Evolutionary conservation across 2,888 invertebrate genomes (phyloP).

Genomic region (Chelonus formosanus): DNA sequence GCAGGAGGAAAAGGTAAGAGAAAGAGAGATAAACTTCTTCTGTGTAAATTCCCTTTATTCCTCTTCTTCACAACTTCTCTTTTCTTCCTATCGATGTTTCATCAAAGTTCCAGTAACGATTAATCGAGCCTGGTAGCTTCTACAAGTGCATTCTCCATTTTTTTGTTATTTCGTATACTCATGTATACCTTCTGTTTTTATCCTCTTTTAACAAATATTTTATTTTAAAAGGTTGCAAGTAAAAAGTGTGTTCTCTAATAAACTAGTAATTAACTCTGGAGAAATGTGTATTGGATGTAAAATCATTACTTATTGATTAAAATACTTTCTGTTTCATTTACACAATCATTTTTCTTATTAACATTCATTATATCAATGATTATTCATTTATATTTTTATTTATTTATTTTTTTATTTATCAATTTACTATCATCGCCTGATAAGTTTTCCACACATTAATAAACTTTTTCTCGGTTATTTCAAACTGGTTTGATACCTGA

Average conservation of each 20-base stretch:
- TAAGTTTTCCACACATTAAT: too few species aligned
- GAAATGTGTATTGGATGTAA: too few species aligned
- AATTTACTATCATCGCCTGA: too few species aligned
- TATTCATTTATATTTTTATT: too few species aligned
- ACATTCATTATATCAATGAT: too few species aligned
- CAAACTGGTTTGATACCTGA: too few species aligned
- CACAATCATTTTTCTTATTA: too few species aligned
- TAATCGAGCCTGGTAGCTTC: conserved; percentile 44
- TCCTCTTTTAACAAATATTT: conserved; percentile 7
- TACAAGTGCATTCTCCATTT: conserved; percentile 43
- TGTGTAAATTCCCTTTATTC: conserved; percentile 27
- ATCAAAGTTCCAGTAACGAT: conserved; percentile 46
- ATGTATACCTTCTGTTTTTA: conserved; percentile 10
- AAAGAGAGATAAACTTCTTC: conserved; percentile 29
- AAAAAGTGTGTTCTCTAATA: conserved; percentile 25
- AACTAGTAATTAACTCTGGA: conserved; percentile 5
- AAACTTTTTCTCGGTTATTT: too few species aligned
- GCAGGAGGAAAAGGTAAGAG: conserved; percentile 5
- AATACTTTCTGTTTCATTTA: too few species aligned
- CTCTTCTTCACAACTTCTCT: conserved; percentile 7
- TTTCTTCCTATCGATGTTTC: conserved; percentile 30
- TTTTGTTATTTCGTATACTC: conserved; percentile 31
- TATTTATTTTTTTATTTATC: too few species aligned
- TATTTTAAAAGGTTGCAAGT: background rate
- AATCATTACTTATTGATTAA: too few species aligned